A percentile compares a stretch with the other conserved stretches of the same genome.
Conservation (phyloP, 2,888 invertebrate genomes). For the Drosophila lutescens region DNA sequence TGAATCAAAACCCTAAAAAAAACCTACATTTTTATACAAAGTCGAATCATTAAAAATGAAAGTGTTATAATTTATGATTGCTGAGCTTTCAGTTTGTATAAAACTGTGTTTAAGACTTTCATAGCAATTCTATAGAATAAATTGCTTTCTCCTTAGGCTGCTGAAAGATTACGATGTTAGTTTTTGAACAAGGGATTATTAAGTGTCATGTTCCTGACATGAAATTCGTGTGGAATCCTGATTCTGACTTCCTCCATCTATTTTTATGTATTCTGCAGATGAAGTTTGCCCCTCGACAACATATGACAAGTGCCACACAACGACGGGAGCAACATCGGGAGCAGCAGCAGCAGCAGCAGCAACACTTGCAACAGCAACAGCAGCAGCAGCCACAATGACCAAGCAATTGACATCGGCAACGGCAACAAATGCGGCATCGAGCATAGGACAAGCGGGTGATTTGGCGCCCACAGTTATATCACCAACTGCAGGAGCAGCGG, state of each 20-base stretch:
- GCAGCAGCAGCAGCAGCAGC: conserved; percentile 25
- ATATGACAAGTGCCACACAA: conserved; percentile 52
- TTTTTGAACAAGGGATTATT: not conserved
- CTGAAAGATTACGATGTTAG: not conserved
- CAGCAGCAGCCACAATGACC: conserved; percentile 61
- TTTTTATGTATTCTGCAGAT: conserved; percentile 62
- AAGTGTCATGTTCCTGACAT: conserved; percentile 4
- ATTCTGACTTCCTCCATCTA: conserved; percentile 32
- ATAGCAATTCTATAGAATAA: not conserved
- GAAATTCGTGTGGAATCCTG: conserved; percentile 3
- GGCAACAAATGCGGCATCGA: conserved; percentile 68
- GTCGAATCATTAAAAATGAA: no score
- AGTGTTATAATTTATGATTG: no score
- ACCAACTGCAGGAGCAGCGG: conserved; percentile 45
- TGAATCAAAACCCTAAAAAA: no score
- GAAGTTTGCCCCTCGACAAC: conserved; percentile 63
- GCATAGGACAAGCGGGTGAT: conserved; percentile 61
- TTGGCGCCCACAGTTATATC: conserved; percentile 65
- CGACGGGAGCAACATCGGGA: conserved; percentile 36
- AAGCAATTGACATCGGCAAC: conserved; percentile 73
- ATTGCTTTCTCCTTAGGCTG: not conserved
- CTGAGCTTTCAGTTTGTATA: not conserved
- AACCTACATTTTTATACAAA: no score
- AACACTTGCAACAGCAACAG: conserved; percentile 13
- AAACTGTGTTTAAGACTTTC: not conserved